Evolutionary conservation across 2,888 invertebrate species (phyloP), one percentile per base, ranked within the genome.

Genomic region (Noctua janthe): DNA sequence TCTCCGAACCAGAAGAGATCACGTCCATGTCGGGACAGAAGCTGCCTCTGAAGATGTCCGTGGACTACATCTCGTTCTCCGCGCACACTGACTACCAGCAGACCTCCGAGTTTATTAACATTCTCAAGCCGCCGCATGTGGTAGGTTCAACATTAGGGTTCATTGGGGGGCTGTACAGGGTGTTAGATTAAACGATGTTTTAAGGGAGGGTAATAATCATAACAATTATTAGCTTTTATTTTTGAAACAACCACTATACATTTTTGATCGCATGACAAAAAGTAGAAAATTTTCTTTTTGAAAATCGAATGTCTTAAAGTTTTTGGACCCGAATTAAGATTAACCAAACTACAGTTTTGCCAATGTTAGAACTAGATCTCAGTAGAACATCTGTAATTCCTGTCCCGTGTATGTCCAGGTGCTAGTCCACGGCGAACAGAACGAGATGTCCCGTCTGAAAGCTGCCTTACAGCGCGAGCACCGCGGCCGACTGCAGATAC

Each of bases 21-120:
- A 98, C 98, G 0, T 98, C 99, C 0, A 98, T 99, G 98, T 98
- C 98, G 0, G 99, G 99, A 0, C 99, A 99, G 95, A 99, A 99
- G 95, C 96, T 99, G 80, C 99, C 99, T 0, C 97, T 99, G 67
- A 99, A 99, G 95, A 99, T 99, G 98, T 99, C 99, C 0, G 99
- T 99, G 0, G 99, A 99, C 95, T 99, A 99, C 95, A 99, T 99
- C 91, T 99, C 99, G 0, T 99, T 99, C 97, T 99, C 99, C 0
- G 99, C 99, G 0, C 99, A 99, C 94, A 99, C 99, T 0, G 99
- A 99, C 96, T 99, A 99, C 94, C 98, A 99, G 94, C 99, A 99
- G 96, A 99, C 99, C 0, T 99, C 99, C 71, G 99, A 99, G 97
- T 99, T 99, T 93, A 99, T 99, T 87, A 97, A 99, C 74, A 98